These are phyloP conservation scores for Pollenia labialis DNA, from an alignment of 2,888 invertebrate genomes.

Conservation along the genomic window DNA sequence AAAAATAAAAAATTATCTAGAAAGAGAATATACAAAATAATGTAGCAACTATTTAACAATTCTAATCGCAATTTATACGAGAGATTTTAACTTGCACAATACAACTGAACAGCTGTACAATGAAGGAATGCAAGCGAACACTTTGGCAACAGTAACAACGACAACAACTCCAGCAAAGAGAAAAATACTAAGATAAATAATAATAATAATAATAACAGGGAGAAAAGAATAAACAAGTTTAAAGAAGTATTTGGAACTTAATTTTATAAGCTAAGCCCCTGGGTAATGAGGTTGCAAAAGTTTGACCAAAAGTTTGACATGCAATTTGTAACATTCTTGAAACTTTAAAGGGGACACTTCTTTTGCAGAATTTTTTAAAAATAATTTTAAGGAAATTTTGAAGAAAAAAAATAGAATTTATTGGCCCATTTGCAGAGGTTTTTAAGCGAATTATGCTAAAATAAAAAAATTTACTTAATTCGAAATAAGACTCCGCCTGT, in stretches of 20 bases:
- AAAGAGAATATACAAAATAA: conserved; percentile 21
- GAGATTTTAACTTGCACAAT: conserved; percentile 80
- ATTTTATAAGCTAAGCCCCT: conserved; percentile 16
- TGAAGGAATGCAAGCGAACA: conserved; percentile 72
- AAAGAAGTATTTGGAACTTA: conserved; percentile 44
- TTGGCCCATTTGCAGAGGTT: not conserved
- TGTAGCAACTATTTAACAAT: conserved; percentile 78
- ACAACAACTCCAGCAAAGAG: conserved; percentile 7
- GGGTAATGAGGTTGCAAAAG: conserved; percentile 16
- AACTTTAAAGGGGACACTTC: conserved; percentile 1
- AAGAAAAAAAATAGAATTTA: not conserved
- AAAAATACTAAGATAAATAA: conserved; percentile 34
- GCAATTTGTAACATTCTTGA: conserved; percentile 9
- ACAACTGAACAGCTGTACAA: conserved; percentile 77
- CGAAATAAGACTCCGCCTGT: too few species aligned
- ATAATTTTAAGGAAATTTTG: not conserved
- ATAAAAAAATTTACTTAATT: too few species aligned
- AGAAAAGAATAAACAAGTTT: conserved; percentile 15
- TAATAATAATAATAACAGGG: conserved; percentile 1
- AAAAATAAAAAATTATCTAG: conserved; percentile 6
- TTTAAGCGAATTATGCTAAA: too few species aligned
- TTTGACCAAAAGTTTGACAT: conserved; percentile 2
- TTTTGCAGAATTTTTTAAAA: not conserved
- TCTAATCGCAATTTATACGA: conserved; percentile 81
- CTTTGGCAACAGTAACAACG: conserved; percentile 49